Evolutionary conservation across 2,797 vertebrate genomes (phyloP).

Genomic region (Tadarida brasiliensis): DNA sequence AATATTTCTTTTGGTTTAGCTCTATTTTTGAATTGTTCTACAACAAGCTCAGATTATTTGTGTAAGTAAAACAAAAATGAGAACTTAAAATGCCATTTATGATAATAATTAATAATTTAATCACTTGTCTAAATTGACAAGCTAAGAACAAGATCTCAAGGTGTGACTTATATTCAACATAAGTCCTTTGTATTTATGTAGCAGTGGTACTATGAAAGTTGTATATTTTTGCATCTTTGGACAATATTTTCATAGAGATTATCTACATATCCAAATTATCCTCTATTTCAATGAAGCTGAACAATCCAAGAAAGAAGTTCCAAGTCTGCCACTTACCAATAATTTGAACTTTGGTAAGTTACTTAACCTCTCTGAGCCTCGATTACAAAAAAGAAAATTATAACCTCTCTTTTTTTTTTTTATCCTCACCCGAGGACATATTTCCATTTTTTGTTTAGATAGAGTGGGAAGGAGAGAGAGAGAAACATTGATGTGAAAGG

Average conservation of each 20-base stretch:
- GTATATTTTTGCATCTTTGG: background rate
- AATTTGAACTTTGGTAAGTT: background rate
- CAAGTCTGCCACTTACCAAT: background rate
- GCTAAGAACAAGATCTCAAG: background rate
- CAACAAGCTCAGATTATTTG: background rate
- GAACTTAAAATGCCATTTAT: background rate
- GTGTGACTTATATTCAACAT: background rate
- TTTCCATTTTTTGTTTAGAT: too few relatives aligned
- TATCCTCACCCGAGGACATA: too few relatives aligned
- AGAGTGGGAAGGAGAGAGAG: too few relatives aligned
- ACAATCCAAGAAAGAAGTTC: background rate
- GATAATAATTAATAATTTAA: slow-evolving; percentile 21
- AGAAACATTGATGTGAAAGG: too few relatives aligned
- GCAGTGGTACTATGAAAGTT: background rate
- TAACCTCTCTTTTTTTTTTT: slow-evolving; percentile 9
- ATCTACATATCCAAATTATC: background rate
- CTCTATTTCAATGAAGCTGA: background rate
- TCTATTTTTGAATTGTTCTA: slow-evolving; percentile 34
- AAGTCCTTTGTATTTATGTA: background rate
- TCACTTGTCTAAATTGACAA: slow-evolving; percentile 8
- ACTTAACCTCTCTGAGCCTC: slow-evolving; percentile 1
- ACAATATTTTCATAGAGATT: slow-evolving; percentile 36
- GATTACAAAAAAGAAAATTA: background rate
- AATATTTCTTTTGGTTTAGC: slow-evolving; percentile 26
- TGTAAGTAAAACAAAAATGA: slow-evolving; percentile 24